A percentile compares a stretch with the other conserved stretches of the same genome.
These are phyloP conservation scores for Osedax frankpressi DNA, from an alignment of 2,888 invertebrate species.

Conservation along the genomic window DNA sequence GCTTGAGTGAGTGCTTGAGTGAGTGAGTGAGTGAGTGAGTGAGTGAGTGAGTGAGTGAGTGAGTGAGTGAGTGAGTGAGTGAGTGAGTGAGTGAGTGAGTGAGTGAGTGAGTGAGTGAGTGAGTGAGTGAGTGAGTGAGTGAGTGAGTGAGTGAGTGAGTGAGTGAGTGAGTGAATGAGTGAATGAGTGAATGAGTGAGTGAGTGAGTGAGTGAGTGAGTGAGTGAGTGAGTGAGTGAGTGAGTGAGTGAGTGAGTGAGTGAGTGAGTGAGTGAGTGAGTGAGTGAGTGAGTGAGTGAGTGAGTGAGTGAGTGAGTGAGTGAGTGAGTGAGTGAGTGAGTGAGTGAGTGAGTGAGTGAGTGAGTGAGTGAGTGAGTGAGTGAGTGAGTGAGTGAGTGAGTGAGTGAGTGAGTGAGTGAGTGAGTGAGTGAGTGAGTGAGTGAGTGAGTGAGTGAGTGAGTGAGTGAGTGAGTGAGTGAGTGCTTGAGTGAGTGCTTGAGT, in stretches of 20 bases:
- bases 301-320: conserved; percentile 5
- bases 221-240: conserved; percentile 13
- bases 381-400: not conserved
- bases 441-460: conserved; percentile 21
- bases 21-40: too few relatives aligned
- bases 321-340: not conserved
- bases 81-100: conserved; percentile 1
- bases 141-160: not conserved
- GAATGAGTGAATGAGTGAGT: too few relatives aligned
- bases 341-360: conserved; percentile 2
- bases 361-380: conserved; percentile 13
- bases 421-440: conserved; percentile 5
- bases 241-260: conserved; percentile 6
- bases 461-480: too few relatives aligned
- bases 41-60: too few relatives aligned
- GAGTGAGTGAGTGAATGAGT: too few relatives aligned
- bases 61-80: not conserved
- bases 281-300: conserved; percentile 15
- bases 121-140: not conserved
- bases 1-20: too few relatives aligned
- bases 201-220: conserved; percentile 10
- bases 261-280: conserved; percentile 12
- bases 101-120: conserved; percentile 7
- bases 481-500: too few relatives aligned
- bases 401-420: conserved; percentile 2